phyloP scores from a whole-genome alignment of 2,113 vertebrate species.

The Oncorhynchus gorbuscha region DNA sequence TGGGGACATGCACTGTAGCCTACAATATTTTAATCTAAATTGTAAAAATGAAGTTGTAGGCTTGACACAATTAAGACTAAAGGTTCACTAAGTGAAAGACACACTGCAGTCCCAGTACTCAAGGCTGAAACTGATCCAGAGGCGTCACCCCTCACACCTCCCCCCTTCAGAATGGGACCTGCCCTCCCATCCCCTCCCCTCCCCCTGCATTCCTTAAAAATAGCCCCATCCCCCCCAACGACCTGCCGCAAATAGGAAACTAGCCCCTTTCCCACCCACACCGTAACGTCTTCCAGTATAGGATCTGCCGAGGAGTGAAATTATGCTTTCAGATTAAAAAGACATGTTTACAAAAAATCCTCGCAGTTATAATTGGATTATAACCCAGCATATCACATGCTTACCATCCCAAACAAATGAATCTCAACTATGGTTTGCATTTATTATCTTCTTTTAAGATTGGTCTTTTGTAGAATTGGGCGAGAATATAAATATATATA shows the following conservation, averaged over 20 bases:
- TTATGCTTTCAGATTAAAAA: background rate
- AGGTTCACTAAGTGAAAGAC: background rate
- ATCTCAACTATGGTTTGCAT: too few relatives aligned
- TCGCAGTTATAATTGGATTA: too few relatives aligned
- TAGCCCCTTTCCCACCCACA: constrained; percentile 73
- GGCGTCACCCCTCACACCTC: constrained; percentile 44
- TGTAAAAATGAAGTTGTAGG: too few relatives aligned
- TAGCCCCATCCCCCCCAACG: constrained; percentile 67
- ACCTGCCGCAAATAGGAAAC: constrained; percentile 81
- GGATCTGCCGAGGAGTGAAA: constrained; percentile 1
- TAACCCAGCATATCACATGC: too few relatives aligned
- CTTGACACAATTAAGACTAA: background rate
- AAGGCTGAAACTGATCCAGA: constrained; percentile 65
- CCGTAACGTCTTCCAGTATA: constrained; percentile 59
- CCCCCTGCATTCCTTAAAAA: constrained; percentile 80
- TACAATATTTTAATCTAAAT: too few relatives aligned
- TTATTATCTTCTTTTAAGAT: too few relatives aligned
- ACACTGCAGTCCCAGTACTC: constrained; percentile 50
- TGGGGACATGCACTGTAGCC: too few relatives aligned
- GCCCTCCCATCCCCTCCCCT: background rate
- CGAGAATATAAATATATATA: too few relatives aligned
- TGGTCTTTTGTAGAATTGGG: too few relatives aligned
- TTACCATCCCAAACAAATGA: too few relatives aligned
- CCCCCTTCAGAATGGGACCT: constrained; percentile 13
- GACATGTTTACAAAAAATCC: too few relatives aligned